Conservation (phyloP, 2,797 vertebrate species). For the Morelia viridis region DNA sequence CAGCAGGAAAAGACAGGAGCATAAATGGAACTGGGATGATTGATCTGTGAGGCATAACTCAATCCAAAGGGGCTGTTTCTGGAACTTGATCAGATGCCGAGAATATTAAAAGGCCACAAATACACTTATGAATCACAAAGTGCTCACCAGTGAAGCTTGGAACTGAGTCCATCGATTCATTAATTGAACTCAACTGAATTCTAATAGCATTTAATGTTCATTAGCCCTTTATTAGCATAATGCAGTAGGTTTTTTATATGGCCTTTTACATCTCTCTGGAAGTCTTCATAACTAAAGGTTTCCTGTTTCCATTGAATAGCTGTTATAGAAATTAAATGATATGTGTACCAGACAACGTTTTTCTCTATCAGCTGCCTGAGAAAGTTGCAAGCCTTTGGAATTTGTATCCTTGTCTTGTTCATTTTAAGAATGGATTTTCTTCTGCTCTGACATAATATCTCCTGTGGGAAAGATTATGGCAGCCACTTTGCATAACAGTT, state of each 20-base stretch:
- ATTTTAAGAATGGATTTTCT: background rate
- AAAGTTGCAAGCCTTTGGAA: background rate
- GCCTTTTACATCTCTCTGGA: constrained; percentile 38
- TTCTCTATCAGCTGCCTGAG: background rate
- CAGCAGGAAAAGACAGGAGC: constrained; percentile 23
- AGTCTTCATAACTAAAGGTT: constrained; percentile 47
- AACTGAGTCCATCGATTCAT: constrained; percentile 58
- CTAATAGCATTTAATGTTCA: constrained; percentile 59
- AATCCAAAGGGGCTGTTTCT: constrained; percentile 52
- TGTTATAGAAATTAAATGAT: constrained; percentile 34
- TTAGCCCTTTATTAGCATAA: constrained; percentile 59
- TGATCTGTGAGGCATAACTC: constrained; percentile 26
- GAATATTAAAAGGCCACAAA: constrained; percentile 48
- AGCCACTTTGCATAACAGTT: background rate
- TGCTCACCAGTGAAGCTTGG: constrained; percentile 39
- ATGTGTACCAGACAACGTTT: background rate
- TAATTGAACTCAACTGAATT: constrained; percentile 55
- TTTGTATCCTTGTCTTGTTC: background rate
- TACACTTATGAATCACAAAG: constrained; percentile 46
- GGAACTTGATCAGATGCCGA: constrained; percentile 16
- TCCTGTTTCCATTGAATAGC: constrained; percentile 24
- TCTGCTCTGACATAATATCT: background rate
- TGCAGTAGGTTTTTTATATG: constrained; percentile 50
- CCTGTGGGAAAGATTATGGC: background rate
- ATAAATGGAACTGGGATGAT: constrained; percentile 28